A percentile compares a stretch with the other conserved stretches of the same genome.
Conservation (phyloP, 2,113 vertebrate genomes). For the Calyptommatus sinebrachiatus region DNA sequence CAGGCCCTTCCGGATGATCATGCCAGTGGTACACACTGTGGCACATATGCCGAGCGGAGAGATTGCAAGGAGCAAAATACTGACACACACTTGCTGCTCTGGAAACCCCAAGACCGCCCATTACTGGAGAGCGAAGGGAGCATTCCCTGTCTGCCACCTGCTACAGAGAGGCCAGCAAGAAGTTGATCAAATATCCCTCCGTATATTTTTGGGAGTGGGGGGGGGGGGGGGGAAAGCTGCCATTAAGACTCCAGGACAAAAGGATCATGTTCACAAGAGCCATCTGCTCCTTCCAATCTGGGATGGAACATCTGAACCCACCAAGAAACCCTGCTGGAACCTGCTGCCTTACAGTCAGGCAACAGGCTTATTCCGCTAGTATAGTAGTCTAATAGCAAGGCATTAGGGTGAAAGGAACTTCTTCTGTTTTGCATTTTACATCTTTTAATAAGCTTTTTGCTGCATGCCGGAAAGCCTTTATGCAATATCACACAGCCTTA, state of each 20-base stretch:
- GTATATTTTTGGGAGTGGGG: neutral
- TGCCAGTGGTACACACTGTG: too few species aligned
- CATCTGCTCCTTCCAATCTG: neutral
- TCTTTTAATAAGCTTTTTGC: neutral
- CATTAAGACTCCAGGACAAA: neutral
- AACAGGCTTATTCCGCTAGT: too few species aligned
- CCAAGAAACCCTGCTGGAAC: too few species aligned
- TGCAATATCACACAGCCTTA: neutral
- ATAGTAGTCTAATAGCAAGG: too few species aligned
- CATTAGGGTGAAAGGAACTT: too few species aligned
- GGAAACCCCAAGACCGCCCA: neutral
- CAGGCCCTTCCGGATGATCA: too few species aligned
- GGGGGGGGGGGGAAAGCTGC: constrained; percentile 1
- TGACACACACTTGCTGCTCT: too few species aligned
- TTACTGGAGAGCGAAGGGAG: rapidly evolving
- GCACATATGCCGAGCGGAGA: too few species aligned
- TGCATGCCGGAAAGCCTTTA: neutral
- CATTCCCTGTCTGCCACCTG: constrained; percentile 36
- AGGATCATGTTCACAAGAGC: neutral
- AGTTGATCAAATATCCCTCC: constrained; percentile 41
- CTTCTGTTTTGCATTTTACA: too few species aligned
- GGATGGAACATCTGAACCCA: too few species aligned
- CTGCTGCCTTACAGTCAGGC: too few species aligned
- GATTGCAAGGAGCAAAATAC: too few species aligned
- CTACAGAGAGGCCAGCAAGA: constrained; percentile 12